Evolutionary conservation across 2,888 invertebrate genomes (phyloP).

Genomic region (Microplitis manilae): DNA sequence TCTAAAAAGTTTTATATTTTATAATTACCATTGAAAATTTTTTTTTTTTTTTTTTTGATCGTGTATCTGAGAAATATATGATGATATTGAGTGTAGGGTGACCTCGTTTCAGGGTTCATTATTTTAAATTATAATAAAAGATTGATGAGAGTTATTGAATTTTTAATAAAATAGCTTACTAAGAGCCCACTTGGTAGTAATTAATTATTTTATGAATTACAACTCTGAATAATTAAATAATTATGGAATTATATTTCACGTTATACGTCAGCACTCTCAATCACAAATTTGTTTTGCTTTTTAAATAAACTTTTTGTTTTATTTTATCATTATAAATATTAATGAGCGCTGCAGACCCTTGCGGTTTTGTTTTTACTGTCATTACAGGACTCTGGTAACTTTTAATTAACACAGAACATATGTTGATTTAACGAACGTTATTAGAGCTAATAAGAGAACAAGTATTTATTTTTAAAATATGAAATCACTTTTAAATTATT

Average conservation of each 20-base stretch:
- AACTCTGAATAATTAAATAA: neutral
- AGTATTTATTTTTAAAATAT: too few species aligned
- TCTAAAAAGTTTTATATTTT: neutral
- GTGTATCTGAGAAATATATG: neutral
- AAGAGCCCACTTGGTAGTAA: neutral
- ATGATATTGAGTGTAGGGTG: neutral
- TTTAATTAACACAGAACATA: too few species aligned
- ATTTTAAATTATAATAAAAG: neutral
- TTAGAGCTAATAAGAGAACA: too few species aligned
- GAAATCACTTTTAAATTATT: too few species aligned
- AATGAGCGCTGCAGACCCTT: too few species aligned
- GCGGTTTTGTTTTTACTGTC: too few species aligned
- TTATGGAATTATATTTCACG: neutral
- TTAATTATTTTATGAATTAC: neutral
- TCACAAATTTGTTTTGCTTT: too few species aligned
- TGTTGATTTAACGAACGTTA: too few species aligned
- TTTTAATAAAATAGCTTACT: neutral
- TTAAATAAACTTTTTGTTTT: too few species aligned
- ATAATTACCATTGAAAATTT: neutral
- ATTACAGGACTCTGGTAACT: too few species aligned
- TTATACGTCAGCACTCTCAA: too few species aligned
- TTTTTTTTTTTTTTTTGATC: neutral
- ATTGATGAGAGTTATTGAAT: neutral
- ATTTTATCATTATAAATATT: too few species aligned
- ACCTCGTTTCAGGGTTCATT: neutral